Conservation (phyloP, 2,888 invertebrate genomes). For the Myopa testacea region DNA sequence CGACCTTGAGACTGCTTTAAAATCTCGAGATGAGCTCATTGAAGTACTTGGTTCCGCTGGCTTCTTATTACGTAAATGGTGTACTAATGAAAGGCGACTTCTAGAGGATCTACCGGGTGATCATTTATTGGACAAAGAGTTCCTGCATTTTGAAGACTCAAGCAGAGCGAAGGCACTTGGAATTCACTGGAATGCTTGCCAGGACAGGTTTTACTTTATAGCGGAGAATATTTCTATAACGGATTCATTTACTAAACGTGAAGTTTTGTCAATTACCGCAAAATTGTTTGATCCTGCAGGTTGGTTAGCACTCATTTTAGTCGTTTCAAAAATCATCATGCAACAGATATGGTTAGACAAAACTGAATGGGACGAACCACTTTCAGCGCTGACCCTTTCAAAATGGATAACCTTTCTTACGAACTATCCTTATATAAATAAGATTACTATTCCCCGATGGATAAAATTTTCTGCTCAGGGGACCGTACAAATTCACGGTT, state of each 20-base stretch:
- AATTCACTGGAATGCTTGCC: slow-evolving; percentile 11
- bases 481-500: slow-evolving; percentile 30
- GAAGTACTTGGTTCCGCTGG: not conserved
- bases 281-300: not conserved
- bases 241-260: slow-evolving; percentile 13
- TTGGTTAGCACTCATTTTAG: too few species aligned
- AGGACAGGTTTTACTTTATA: slow-evolving; percentile 14
- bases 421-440: slow-evolving; percentile 7
- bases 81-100: not conserved
- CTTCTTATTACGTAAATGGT: slow-evolving; percentile 8
- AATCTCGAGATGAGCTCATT: slow-evolving; percentile 17
- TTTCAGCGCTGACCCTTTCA: not conserved
- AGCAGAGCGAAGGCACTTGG: not conserved
- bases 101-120: not conserved
- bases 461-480: slow-evolving; percentile 1
- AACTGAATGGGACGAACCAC: not conserved
- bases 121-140: too few species aligned
- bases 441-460: slow-evolving; percentile 40
- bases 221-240: not conserved
- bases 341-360: too few species aligned
- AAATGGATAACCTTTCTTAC: slow-evolving; percentile 25
- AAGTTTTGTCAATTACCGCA: not conserved
- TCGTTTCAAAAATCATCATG: too few species aligned
- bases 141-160: too few species aligned
- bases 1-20: not conserved